Evolutionary conservation across 2,888 invertebrate species (phyloP).

Genomic region (Aelia acuminata): DNA sequence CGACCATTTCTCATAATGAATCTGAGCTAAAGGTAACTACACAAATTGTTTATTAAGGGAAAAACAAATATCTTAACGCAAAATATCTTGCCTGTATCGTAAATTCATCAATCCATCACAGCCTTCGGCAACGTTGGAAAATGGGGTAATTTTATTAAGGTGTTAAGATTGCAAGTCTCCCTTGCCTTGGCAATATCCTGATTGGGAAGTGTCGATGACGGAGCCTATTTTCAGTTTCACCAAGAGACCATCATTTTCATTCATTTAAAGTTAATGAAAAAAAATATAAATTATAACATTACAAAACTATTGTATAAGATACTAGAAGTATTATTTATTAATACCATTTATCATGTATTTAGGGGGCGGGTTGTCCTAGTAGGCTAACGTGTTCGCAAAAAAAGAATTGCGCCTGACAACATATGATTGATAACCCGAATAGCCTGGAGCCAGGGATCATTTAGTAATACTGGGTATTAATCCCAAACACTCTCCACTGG

Average conservation of each 20-base stretch:
- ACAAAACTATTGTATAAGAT: no score
- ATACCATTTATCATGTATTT: no score
- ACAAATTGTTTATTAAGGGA: neutral
- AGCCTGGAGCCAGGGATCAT: no score
- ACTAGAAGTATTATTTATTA: no score
- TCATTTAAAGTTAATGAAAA: no score
- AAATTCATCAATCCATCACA: neutral
- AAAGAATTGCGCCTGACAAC: no score
- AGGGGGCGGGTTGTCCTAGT: no score
- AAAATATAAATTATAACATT: no score
- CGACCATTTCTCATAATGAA: neutral
- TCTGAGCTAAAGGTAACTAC: neutral
- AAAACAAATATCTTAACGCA: neutral
- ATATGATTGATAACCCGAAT: no score
- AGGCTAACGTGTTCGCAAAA: no score
- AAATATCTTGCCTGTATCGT: neutral
- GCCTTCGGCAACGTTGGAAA: conserved; percentile 15
- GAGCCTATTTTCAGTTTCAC: neutral
- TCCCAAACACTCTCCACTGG: no score
- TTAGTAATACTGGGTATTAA: no score
- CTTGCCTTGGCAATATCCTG: conserved; percentile 18
- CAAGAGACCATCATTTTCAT: neutral
- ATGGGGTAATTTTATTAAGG: conserved; percentile 10
- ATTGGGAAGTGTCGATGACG: neutral
- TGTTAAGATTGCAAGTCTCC: neutral